A percentile compares a stretch with the other conserved stretches of the same genome.
phyloP scores from a whole-genome alignment of 2,888 invertebrate genomes.

The Drosophila anomelani region DNA sequence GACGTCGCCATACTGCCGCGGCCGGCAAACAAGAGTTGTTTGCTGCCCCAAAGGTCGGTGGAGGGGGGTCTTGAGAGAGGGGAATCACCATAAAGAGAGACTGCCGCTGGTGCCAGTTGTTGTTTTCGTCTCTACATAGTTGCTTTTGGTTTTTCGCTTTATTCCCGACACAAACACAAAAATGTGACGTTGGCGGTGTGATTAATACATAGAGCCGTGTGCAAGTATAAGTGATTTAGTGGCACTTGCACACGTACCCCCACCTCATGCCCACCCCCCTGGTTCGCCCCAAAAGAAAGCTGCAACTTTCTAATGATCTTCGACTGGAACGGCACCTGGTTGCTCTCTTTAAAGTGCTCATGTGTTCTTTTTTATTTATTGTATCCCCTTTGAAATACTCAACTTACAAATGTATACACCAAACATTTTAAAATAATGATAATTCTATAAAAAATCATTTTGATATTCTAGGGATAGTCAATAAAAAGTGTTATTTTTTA shows the following conservation, averaged over 20 bases:
- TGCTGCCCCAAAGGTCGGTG: constrained; percentile 6
- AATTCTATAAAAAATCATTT: neutral
- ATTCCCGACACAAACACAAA: constrained; percentile 7
- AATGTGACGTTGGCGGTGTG: constrained; percentile 29
- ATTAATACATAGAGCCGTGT: constrained; percentile 28
- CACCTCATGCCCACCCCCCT: constrained; percentile 20
- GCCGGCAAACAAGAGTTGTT: constrained; percentile 51
- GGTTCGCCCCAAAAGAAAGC: constrained; percentile 45
- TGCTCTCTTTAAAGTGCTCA: constrained; percentile 15
- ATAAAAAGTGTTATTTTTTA: no score
- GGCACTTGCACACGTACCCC: neutral
- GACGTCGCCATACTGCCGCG: constrained; percentile 29
- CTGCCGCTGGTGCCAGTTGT: constrained; percentile 20
- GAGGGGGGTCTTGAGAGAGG: constrained; percentile 2
- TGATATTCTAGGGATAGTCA: neutral
- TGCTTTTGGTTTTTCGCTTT: constrained; percentile 16
- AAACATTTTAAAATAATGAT: neutral
- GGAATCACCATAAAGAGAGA: constrained; percentile 29
- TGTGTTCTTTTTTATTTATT: neutral
- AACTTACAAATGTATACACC: neutral
- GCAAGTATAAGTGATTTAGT: constrained; percentile 3
- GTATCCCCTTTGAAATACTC: neutral
- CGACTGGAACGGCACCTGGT: constrained; percentile 13
- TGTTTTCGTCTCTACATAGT: constrained; percentile 32
- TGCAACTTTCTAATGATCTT: constrained; percentile 71